These are phyloP conservation scores for Dynastes maya DNA, from an alignment of 2,888 invertebrate genomes.

Conservation along the genomic window DNA sequence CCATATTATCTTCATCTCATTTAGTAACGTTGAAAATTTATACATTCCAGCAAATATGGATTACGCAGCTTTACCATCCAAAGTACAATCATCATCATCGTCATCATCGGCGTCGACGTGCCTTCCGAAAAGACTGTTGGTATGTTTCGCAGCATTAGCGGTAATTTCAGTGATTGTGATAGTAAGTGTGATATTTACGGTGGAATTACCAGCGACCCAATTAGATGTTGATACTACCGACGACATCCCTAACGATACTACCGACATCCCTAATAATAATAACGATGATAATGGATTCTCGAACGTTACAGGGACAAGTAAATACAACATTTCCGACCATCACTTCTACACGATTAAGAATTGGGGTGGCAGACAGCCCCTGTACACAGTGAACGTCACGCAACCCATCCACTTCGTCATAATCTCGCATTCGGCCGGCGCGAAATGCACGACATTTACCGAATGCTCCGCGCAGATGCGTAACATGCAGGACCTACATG, in stretches of 20 bases:
- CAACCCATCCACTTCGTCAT: conserved; percentile 71
- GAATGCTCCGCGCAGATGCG: conserved; percentile 70
- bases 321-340: conserved; percentile 38
- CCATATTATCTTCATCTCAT: no score
- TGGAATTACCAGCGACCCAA: conserved; percentile 1
- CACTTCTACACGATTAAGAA: conserved; percentile 46
- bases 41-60: conserved; percentile 43
- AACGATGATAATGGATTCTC: neutral
- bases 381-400: conserved; percentile 67
- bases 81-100: neutral
- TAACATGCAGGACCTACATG: conserved; percentile 70
- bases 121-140: conserved; percentile 34
- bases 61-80: conserved; percentile 8
- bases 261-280: no score
- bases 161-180: conserved; percentile 22
- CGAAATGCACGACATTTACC: conserved; percentile 68
- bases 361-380: conserved; percentile 73
- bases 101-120: neutral
- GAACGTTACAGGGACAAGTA: neutral
- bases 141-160: conserved; percentile 35
- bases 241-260: neutral
- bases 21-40: neutral
- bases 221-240: neutral
- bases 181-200: conserved; percentile 33
- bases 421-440: conserved; percentile 73